Base-by-base conservation (phyloP, 92 coral and sea anemone genomes). In the Anthopleura xanthogrammica region DNA sequence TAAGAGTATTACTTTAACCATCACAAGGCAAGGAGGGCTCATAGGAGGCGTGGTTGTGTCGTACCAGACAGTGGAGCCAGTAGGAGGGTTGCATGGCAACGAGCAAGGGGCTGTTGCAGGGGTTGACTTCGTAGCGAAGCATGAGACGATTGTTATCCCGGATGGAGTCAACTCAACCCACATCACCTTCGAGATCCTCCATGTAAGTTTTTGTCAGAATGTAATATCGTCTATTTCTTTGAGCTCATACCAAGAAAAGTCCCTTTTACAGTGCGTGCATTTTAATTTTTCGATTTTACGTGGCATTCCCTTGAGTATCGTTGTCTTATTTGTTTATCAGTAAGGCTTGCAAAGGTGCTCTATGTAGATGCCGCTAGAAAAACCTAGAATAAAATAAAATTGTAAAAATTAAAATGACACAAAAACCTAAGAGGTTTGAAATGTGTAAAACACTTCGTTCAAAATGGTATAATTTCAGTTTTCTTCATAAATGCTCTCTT, bases 31-130 rank as follows among this genome's bases (percentile, higher is more conserved):
- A 64, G 79, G 52, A 12, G 99, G 99, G 50, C 41, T 86, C 42
- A 90, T 96, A 24, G 99, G 99, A 12, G 92, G 87, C 79, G 83
- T 96, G 72, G 78, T 79, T 77, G 91, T 96, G 56, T 85, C 92
- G 11, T 96, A 88, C 46, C 83, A 91, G 72, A 94, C 99, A 1
- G 88, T 92, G 23, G 83, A 87, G 79, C 90, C 95, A 11, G 22
- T 76, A 46, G 80, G 85, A 22, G 91, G 72, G 29, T 29, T 80
- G 36, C 79, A 92, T 80, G 68, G 64, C 66, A 92, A 94, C 78
- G 99, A 94, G 36, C 86, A 82, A 81, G 84, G 86, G 12, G 99
- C 98, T 14, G 77, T 73, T 17, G 86, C 98, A 42, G 95, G 97
- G 41, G 94, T 87, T 66, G 98, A 96, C 79, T 96, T 79, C 90